Percentiles rank a stretch among this genome's conserved stretches.
Evolutionary conservation across 2,113 vertebrate species (phyloP).

Genomic region (Hiodon tergisus): DNA sequence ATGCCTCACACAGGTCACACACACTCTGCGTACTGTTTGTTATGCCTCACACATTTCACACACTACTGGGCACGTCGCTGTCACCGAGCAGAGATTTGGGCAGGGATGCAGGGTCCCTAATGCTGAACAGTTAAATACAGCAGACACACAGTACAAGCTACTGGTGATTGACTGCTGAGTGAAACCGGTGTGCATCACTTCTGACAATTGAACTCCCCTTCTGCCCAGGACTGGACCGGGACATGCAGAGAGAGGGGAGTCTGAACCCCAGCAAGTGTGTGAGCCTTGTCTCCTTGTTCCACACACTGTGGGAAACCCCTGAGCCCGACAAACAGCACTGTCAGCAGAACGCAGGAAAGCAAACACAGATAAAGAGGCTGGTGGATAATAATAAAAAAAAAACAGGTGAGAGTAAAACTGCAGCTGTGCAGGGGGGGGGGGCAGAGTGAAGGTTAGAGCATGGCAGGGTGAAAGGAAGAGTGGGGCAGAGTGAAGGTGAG

Average conservation of each 20-base stretch:
- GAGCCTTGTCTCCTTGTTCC: background rate
- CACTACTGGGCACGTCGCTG: background rate
- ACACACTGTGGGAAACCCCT: background rate
- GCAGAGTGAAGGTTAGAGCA: background rate
- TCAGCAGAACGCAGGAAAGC: background rate
- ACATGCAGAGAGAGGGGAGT: too few relatives aligned
- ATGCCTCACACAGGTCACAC: background rate
- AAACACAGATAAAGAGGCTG: conserved; percentile 8
- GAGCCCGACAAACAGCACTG: background rate
- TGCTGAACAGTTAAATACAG: too few relatives aligned
- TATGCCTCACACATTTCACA: background rate
- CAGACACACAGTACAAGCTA: too few relatives aligned
- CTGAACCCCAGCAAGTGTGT: too few relatives aligned
- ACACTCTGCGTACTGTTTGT: background rate
- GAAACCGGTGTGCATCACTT: background rate
- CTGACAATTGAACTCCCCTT: background rate
- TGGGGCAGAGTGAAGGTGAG: too few relatives aligned
- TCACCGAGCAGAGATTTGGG: background rate
- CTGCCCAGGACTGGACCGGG: background rate
- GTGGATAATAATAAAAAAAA: background rate
- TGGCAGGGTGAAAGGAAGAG: background rate
- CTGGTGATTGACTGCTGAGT: too few relatives aligned
- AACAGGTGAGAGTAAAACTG: too few relatives aligned
- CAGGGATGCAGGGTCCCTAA: background rate
- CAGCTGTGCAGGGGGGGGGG: background rate